Evolutionary conservation across 2,797 vertebrate species (phyloP).

Genomic region (Gobionotothen gibberifrons): DNA sequence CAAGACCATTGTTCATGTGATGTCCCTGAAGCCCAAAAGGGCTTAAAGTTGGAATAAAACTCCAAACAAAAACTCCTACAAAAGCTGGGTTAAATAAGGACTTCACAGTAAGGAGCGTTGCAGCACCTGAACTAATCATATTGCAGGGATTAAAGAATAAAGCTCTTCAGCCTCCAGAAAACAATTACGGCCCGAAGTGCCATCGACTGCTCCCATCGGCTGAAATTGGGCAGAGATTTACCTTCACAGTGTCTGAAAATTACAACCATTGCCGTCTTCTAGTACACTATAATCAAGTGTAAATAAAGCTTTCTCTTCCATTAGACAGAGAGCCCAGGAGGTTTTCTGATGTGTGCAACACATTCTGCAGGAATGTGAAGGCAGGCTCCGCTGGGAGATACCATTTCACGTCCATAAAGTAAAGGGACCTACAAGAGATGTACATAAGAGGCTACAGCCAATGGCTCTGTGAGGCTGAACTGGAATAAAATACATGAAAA

Average conservation of each 20-base stretch:
- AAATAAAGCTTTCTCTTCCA: constrained; percentile 12
- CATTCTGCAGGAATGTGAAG: neutral
- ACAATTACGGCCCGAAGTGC: neutral
- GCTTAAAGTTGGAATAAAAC: constrained; percentile 18
- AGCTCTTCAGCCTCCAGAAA: constrained; percentile 9
- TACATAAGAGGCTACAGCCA: too few species aligned
- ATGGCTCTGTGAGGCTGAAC: too few species aligned
- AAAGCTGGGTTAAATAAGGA: neutral
- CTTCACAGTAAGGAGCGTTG: constrained; percentile 5
- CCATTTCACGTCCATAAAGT: too few species aligned
- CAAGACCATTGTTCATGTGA: constrained; percentile 18
- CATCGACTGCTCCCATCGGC: constrained; percentile 6
- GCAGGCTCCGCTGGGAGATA: neutral
- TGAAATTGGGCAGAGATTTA: neutral
- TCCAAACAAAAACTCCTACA: neutral
- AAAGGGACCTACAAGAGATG: too few species aligned
- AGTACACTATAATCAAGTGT: neutral
- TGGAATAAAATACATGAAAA: too few species aligned
- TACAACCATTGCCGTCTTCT: neutral
- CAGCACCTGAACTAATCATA: constrained; percentile 13
- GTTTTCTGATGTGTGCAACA: neutral
- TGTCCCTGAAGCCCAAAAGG: neutral
- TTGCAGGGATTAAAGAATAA: constrained; percentile 9
- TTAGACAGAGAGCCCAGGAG: neutral
- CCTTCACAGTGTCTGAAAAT: neutral